phyloP scores from a whole-genome alignment of 2,797 vertebrate genomes.

The Anolis apletophallus region DNA sequence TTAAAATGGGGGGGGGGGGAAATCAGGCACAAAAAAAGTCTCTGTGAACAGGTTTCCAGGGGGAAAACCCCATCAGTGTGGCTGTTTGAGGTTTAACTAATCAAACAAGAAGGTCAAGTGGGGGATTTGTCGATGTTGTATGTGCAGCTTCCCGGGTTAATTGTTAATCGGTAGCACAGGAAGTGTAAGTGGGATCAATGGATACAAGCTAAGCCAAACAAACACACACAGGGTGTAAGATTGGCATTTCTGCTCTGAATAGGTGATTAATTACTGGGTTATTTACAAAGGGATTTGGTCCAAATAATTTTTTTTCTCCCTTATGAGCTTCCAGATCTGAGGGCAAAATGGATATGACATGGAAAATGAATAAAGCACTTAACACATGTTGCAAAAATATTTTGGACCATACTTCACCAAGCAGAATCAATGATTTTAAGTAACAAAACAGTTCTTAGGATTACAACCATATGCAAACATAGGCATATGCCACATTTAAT shows the following conservation, averaged over 20 bases:
- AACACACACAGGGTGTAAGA: background rate
- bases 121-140: background rate
- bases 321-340: background rate
- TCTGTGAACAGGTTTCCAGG: background rate
- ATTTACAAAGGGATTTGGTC: background rate
- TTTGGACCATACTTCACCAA: background rate
- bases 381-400: background rate
- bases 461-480: background rate
- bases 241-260: background rate
- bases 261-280: slow-evolving; percentile 20
- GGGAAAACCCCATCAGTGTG: background rate
- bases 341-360: background rate
- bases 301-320: background rate
- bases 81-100: slow-evolving; percentile 20
- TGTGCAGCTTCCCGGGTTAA: slow-evolving; percentile 12
- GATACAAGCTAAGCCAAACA: slow-evolving; percentile 19
- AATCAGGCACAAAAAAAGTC: background rate
- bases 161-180: slow-evolving; percentile 15
- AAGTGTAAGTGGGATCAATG: slow-evolving; percentile 10
- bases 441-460: background rate
- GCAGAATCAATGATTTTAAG: background rate
- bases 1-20: slow-evolving; percentile 9
- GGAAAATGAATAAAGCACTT: background rate
- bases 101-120: slow-evolving; percentile 39
- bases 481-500: background rate